Evolutionary conservation across 2,113 vertebrate genomes (phyloP).

Genomic region (Dipodomys stephensi): DNA sequence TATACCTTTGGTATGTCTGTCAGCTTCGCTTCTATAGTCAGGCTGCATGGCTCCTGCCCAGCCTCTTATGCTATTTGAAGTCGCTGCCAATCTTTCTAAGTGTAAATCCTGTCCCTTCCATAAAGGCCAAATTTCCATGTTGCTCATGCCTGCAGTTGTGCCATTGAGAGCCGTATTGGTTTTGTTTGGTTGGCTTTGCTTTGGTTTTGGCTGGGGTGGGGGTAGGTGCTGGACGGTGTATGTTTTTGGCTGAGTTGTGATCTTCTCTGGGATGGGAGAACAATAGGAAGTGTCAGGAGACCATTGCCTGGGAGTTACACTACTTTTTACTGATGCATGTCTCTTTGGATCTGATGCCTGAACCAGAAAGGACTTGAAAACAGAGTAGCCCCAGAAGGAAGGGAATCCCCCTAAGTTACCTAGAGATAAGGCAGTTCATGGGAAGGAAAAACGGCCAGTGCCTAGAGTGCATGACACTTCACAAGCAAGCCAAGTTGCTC

Average conservation of each 20-base stretch:
- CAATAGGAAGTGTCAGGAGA: conserved; percentile 13
- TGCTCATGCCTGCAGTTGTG: not conserved
- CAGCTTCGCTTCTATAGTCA: not conserved
- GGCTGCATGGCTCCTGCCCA: not conserved
- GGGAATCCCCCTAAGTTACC: not conserved
- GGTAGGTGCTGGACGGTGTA: no score
- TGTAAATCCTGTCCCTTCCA: not conserved
- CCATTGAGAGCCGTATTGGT: not conserved
- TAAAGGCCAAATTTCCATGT: not conserved
- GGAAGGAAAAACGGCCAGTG: not conserved
- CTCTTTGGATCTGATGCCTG: not conserved
- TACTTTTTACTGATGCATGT: not conserved
- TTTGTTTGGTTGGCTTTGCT: no score
- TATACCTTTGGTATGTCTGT: not conserved
- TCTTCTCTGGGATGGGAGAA: not conserved
- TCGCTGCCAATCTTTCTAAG: not conserved
- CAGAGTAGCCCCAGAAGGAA: not conserved
- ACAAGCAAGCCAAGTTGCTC: accelerated
- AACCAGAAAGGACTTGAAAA: not conserved
- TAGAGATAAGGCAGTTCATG: not conserved
- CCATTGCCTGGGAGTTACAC: not conserved
- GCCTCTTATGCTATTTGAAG: not conserved
- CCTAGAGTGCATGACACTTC: not conserved
- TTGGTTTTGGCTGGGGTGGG: no score
- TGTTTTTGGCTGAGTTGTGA: not conserved